Evolutionary conservation across 37 sponge, comb jelly and placozoan genomes (phyloP).

Genomic region (Spongilla lacustris): DNA sequence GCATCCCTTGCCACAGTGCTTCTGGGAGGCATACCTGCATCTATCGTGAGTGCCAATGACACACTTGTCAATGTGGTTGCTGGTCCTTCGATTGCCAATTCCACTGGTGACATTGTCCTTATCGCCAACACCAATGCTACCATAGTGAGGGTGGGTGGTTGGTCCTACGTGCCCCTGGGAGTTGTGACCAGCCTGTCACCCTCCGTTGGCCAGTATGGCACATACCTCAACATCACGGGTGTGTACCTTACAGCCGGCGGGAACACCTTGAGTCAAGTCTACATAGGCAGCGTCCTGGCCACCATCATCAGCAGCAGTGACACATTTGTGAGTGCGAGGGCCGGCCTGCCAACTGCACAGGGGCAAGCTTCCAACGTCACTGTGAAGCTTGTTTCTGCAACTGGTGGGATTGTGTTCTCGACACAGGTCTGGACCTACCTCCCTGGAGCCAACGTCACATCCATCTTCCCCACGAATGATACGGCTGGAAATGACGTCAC

Average conservation of each 20-base stretch:
- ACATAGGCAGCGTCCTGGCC: constrained; percentile 4
- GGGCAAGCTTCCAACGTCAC: neutral
- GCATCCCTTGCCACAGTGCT: neutral
- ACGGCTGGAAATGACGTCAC: constrained; percentile 36
- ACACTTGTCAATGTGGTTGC: constrained; percentile 4
- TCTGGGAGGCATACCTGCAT: constrained; percentile 51
- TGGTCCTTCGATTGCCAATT: no score
- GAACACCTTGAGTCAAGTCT: neutral
- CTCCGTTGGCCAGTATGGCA: constrained; percentile 59
- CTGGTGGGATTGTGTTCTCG: constrained; percentile 41
- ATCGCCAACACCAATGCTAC: constrained; percentile 56
- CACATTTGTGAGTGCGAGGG: constrained; percentile 23
- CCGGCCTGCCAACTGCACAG: constrained; percentile 22
- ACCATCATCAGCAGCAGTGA: neutral
- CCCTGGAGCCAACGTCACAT: constrained; percentile 12
- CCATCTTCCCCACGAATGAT: constrained; percentile 56
- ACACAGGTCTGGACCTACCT: constrained; percentile 44
- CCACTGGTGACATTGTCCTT: constrained; percentile 60
- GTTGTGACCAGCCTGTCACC: constrained; percentile 29
- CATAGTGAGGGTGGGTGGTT: constrained; percentile 44
- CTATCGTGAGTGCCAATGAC: neutral
- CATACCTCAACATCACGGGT: constrained; percentile 50
- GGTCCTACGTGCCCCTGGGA: constrained; percentile 55
- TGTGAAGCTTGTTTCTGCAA: constrained; percentile 46
- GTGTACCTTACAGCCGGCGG: constrained; percentile 46